These are phyloP conservation scores for Paguma larvata DNA, from an alignment of 2,797 vertebrate species.

Conservation along the genomic window DNA sequence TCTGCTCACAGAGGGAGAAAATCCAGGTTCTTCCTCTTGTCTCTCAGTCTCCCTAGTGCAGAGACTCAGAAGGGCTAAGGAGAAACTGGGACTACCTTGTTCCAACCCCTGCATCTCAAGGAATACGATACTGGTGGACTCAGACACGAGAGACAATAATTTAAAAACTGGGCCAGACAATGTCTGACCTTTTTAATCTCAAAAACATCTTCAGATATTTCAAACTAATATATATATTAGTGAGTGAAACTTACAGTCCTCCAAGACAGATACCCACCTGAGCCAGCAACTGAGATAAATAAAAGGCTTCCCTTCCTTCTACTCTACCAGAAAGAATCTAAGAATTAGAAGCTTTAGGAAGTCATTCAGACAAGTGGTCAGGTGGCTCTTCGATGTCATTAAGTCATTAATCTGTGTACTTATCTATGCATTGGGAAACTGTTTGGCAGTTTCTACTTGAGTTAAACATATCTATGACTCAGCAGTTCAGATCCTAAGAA, in stretches of 20 bases:
- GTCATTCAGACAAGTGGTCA: not conserved
- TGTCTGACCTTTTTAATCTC: not conserved
- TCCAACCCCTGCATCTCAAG: not conserved
- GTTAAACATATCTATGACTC: not conserved
- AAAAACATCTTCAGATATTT: not conserved
- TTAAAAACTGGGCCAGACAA: not conserved
- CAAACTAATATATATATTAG: no score
- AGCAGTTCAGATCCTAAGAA: not conserved
- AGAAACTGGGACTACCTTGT: not conserved
- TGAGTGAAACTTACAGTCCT: not conserved
- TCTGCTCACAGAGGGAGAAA: not conserved
- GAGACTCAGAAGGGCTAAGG: not conserved
- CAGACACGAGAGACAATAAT: not conserved
- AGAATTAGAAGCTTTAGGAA: not conserved
- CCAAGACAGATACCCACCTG: no score
- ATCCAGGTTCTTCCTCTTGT: not conserved
- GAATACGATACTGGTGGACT: not conserved
- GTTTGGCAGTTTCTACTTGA: not conserved
- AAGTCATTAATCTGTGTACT: not conserved
- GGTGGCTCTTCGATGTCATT: not conserved
- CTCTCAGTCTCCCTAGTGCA: not conserved
- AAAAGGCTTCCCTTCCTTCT: not conserved
- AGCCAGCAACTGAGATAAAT: not conserved
- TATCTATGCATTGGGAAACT: not conserved
- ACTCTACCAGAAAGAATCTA: not conserved